These are phyloP conservation scores for Notospermus geniculatus DNA, from an alignment of 1,140 invertebrate genomes.

Conservation along the genomic window DNA sequence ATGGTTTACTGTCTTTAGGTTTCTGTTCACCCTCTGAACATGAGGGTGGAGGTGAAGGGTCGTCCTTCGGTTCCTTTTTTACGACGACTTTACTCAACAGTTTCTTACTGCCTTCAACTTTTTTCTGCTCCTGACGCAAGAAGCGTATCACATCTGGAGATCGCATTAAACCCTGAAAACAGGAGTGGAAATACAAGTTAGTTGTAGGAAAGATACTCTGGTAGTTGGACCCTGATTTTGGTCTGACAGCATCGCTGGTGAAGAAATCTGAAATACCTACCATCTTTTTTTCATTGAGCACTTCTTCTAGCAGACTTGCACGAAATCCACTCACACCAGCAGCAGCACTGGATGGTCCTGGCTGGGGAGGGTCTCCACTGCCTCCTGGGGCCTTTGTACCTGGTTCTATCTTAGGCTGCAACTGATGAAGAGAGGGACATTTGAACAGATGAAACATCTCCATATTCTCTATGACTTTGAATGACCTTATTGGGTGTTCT, in stretches of 20 bases:
- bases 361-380: not conserved
- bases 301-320: slow-evolving; percentile 42
- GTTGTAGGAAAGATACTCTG: not conserved
- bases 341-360: not conserved
- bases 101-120: not conserved
- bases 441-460: not conserved
- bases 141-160: slow-evolving; percentile 39
- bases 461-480: too few relatives aligned
- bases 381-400: not conserved
- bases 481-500: too few relatives aligned
- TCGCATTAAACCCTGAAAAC: slow-evolving; percentile 28
- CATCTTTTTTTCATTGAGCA: slow-evolving; percentile 44
- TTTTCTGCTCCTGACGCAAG: slow-evolving; percentile 30
- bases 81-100: not conserved
- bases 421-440: not conserved
- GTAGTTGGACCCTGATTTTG: not conserved
- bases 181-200: not conserved
- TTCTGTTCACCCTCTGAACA: too few relatives aligned
- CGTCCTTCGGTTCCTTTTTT: slow-evolving; percentile 5
- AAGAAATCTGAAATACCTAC: slow-evolving; percentile 22
- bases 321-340: slow-evolving; percentile 20
- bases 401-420: not conserved
- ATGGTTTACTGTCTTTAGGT: too few relatives aligned
- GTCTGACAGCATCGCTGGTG: not conserved
- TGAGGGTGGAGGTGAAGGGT: not conserved